These are phyloP conservation scores for Trigoniulus corallinus DNA, from an alignment of 1,140 invertebrate genomes.

Conservation along the genomic window DNA sequence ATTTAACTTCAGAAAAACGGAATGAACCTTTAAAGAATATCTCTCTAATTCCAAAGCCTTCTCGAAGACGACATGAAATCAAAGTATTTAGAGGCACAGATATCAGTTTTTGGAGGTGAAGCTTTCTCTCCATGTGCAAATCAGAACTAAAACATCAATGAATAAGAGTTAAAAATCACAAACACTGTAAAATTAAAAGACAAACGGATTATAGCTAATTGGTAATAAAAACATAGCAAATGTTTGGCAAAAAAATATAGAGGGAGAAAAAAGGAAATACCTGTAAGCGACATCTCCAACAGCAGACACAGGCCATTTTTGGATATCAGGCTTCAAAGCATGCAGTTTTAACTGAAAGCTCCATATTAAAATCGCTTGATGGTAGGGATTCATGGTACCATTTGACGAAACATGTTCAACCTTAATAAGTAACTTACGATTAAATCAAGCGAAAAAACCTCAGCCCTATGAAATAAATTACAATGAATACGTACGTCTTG, in stretches of 20 bases:
- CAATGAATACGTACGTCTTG: too few relatives aligned
- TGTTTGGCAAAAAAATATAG: not conserved
- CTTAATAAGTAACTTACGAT: too few relatives aligned
- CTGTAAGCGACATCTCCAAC: not conserved
- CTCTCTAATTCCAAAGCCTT: constrained; percentile 59
- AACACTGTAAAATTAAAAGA: not conserved
- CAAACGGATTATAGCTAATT: not conserved
- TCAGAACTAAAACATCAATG: not conserved
- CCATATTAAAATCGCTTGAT: constrained; percentile 56
- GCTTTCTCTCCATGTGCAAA: constrained; percentile 36
- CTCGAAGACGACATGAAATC: constrained; percentile 53
- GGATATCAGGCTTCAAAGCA: not conserved
- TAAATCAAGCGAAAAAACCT: too few relatives aligned
- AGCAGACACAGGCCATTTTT: not conserved
- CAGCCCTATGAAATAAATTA: too few relatives aligned
- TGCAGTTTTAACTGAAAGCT: constrained; percentile 29
- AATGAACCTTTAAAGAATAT: constrained; percentile 19
- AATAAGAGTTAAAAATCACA: constrained; percentile 1
- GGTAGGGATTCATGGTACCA: constrained; percentile 46
- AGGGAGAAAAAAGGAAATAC: not conserved
- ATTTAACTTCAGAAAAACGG: not conserved
- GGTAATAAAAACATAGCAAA: not conserved
- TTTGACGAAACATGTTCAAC: not conserved
- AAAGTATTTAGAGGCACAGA: constrained; percentile 46
- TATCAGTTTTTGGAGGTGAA: constrained; percentile 45